Conservation (phyloP, 2,113 vertebrate genomes). For the Uria lomvia region DNA sequence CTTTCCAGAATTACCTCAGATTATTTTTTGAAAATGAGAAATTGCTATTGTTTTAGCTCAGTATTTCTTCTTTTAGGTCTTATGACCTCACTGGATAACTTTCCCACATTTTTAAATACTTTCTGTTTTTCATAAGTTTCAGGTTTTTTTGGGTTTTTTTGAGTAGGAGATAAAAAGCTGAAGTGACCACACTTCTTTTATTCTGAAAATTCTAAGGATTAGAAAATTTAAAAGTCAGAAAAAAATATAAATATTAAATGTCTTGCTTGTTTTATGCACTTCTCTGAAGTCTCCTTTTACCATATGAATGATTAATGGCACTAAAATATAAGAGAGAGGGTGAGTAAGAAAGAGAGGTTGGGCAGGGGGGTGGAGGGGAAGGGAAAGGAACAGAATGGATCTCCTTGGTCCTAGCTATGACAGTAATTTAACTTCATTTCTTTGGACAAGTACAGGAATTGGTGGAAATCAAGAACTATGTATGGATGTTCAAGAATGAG, state of each 20-base stretch:
- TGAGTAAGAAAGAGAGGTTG: not conserved
- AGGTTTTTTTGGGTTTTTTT: not conserved
- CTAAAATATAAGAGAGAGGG: not conserved
- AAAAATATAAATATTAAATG: not conserved
- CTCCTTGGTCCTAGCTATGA: not conserved
- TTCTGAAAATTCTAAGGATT: not conserved
- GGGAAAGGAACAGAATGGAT: not conserved
- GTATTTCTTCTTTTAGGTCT: not conserved
- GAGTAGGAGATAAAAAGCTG: not conserved
- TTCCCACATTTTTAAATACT: not conserved
- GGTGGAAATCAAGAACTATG: not conserved
- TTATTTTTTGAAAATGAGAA: not conserved
- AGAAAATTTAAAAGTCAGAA: not conserved
- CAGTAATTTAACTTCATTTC: not conserved
- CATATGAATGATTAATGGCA: not conserved
- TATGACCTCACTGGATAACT: not conserved
- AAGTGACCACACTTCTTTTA: not conserved
- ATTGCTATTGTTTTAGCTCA: not conserved
- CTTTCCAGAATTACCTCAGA: not conserved
- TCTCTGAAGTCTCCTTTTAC: not conserved
- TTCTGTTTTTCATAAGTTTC: not conserved
- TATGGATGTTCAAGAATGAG: not conserved
- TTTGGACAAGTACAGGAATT: not conserved
- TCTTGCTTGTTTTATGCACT: not conserved
- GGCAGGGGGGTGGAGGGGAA: accelerated